A percentile compares a stretch with the other conserved stretches of the same genome.
Conservation (phyloP, 2,888 invertebrate species). For the Nymphalis c-album region DNA sequence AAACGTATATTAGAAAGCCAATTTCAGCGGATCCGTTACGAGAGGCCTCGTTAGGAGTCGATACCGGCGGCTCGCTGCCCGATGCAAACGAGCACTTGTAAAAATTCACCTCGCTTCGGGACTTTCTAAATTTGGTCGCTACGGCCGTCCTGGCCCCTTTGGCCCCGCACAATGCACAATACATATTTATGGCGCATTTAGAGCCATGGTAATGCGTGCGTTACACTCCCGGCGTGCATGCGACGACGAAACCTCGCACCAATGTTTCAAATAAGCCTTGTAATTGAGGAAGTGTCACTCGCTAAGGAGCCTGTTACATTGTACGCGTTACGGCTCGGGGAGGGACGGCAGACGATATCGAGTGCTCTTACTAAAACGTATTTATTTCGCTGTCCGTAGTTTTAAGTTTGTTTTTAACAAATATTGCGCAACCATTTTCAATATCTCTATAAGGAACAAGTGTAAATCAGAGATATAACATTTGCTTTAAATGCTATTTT, state of each 20-base stretch:
- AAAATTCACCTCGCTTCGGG: slow-evolving; percentile 38
- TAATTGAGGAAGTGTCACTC: slow-evolving; percentile 2
- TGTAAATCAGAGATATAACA: no score
- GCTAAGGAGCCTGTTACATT: background rate
- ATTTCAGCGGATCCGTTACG: slow-evolving; percentile 26
- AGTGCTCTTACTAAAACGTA: background rate
- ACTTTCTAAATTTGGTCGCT: slow-evolving; percentile 41
- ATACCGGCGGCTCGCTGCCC: background rate
- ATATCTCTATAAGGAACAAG: no score
- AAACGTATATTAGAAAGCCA: slow-evolving; percentile 26
- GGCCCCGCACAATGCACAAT: slow-evolving; percentile 35
- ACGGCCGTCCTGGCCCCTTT: slow-evolving; percentile 3
- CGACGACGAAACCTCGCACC: background rate
- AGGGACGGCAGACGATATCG: background rate
- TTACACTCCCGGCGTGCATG: slow-evolving; percentile 9
- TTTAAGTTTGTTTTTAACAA: background rate
- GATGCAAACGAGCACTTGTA: slow-evolving; percentile 35
- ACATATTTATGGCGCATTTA: slow-evolving; percentile 43
- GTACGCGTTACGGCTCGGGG: background rate
- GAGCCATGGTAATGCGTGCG: slow-evolving; percentile 18
- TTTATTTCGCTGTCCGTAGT: background rate
- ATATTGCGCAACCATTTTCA: no score
- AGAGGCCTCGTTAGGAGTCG: slow-evolving; percentile 22
- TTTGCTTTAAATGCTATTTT: no score
- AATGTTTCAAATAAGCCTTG: background rate